A percentile compares a stretch with the other conserved stretches of the same genome.
Conservation (phyloP, 2,113 vertebrate species). For the Bettongia penicillata region DNA sequence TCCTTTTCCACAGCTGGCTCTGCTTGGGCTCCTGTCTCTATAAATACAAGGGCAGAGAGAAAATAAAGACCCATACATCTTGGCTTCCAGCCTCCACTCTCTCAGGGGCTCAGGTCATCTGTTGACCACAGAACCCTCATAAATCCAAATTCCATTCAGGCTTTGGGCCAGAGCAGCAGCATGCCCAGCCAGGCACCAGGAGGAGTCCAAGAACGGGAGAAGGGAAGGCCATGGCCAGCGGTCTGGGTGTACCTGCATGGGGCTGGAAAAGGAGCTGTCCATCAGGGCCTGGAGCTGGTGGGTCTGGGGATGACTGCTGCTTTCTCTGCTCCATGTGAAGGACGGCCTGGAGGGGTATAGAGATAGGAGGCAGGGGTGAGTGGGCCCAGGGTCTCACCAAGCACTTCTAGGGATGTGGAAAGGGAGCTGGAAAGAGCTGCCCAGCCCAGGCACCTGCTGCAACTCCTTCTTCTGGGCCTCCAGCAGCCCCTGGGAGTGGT, state of each 20-base stretch:
- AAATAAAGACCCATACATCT: neutral
- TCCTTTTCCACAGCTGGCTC: neutral
- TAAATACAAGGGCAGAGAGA: neutral
- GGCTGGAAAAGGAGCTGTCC: constrained; percentile 86
- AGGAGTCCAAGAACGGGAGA: neutral
- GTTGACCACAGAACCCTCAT: neutral
- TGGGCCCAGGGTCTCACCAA: neutral
- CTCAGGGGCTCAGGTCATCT: too few relatives aligned
- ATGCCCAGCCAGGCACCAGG: too few relatives aligned
- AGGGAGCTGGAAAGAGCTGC: too few relatives aligned
- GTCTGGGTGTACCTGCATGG: constrained; percentile 63
- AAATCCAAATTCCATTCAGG: neutral
- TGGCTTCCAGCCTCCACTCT: neutral
- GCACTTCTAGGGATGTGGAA: too few relatives aligned
- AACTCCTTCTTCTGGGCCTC: constrained; percentile 93
- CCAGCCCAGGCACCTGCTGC: constrained; percentile 86
- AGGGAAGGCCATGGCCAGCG: too few relatives aligned
- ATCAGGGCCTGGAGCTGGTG: constrained; percentile 79
- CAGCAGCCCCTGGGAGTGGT: constrained; percentile 89
- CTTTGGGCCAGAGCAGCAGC: too few relatives aligned
- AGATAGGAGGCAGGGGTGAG: neutral
- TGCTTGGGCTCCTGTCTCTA: neutral
- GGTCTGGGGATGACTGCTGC: constrained; percentile 77
- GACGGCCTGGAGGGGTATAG: constrained; percentile 82
- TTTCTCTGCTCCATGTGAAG: constrained; percentile 93